phyloP scores from a whole-genome alignment of 2,797 vertebrate species.

The Dendrocincla fuliginosa region DNA sequence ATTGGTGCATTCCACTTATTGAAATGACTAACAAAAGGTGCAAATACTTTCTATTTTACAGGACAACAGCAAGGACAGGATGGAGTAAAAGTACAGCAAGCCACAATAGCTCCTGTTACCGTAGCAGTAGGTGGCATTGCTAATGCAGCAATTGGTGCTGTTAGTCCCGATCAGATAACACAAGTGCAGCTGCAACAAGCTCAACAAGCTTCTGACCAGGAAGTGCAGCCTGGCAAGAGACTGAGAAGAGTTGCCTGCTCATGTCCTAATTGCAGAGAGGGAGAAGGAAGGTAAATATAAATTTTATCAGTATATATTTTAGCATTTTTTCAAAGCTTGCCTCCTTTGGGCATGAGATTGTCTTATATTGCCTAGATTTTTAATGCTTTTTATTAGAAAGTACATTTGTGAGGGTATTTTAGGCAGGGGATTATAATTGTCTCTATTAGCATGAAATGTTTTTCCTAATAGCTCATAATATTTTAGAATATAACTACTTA shows the following conservation, averaged over 20 bases:
- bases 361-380: background rate
- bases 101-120: slow-evolving; percentile 90
- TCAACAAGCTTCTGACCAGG: slow-evolving; percentile 94
- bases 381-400: background rate
- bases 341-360: background rate
- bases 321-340: background rate
- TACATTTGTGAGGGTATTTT: background rate
- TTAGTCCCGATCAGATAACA: slow-evolving; percentile 93
- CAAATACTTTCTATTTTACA: slow-evolving; percentile 62
- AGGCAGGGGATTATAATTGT: background rate
- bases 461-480: background rate
- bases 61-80: slow-evolving; percentile 96
- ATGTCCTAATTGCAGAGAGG: slow-evolving; percentile 97
- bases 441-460: background rate
- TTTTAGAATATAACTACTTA: slow-evolving; percentile 4
- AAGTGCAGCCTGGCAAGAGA: slow-evolving; percentile 93
- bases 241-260: slow-evolving; percentile 95
- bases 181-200: slow-evolving; percentile 88
- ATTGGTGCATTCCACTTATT: background rate
- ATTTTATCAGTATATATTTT: background rate
- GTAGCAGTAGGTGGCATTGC: slow-evolving; percentile 92
- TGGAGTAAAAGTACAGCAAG: slow-evolving; percentile 90
- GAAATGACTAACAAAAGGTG: background rate
- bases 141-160: slow-evolving; percentile 87
- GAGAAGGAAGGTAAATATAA: slow-evolving; percentile 90